These are phyloP conservation scores for Mylabris phalerata DNA, from an alignment of 1,140 invertebrate genomes.

Conservation along the genomic window DNA sequence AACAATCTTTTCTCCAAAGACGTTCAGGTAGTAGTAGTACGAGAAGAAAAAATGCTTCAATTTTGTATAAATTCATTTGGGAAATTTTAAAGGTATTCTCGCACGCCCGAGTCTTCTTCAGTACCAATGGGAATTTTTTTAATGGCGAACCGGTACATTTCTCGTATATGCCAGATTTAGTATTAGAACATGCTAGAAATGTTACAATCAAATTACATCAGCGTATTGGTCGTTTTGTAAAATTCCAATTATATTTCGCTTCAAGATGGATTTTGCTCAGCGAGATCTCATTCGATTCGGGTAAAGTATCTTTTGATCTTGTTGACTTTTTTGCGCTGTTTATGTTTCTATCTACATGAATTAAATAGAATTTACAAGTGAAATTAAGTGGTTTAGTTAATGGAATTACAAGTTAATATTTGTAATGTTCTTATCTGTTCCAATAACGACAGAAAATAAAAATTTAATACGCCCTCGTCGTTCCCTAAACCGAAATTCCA, in stretches of 20 bases:
- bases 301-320: slow-evolving; percentile 44
- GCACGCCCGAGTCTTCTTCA: slow-evolving; percentile 64
- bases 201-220: slow-evolving; percentile 77
- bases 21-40: slow-evolving; percentile 49
- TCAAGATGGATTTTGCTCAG: slow-evolving; percentile 82
- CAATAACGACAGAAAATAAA: too few species aligned
- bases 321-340: too few species aligned
- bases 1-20: slow-evolving; percentile 60
- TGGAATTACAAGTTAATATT: too few species aligned
- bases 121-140: slow-evolving; percentile 60
- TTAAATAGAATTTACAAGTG: too few species aligned
- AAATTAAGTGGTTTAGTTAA: too few species aligned
- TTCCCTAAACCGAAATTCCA: background rate
- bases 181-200: slow-evolving; percentile 74
- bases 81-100: slow-evolving; percentile 53
- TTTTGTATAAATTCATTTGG: background rate
- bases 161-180: slow-evolving; percentile 72
- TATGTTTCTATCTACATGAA: too few species aligned
- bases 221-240: slow-evolving; percentile 66
- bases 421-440: too few species aligned
- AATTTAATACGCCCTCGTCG: too few species aligned
- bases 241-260: slow-evolving; percentile 77
- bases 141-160: slow-evolving; percentile 57
- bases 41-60: background rate
- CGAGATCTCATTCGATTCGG: slow-evolving; percentile 74